phyloP scores from a whole-genome alignment of 2,888 invertebrate species.

The Sabatieria punctata region DNA sequence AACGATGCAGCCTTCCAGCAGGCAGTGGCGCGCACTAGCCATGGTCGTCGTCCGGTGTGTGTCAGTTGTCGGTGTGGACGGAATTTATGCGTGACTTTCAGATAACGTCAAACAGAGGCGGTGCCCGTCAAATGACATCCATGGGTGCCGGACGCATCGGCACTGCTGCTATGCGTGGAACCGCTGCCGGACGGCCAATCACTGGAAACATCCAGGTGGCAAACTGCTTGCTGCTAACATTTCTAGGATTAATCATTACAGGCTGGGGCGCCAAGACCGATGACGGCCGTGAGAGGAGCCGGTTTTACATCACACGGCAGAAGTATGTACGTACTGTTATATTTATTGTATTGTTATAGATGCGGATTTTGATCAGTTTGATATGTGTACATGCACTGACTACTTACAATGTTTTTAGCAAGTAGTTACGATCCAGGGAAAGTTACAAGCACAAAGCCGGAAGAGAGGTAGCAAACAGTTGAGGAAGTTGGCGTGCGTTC shows the following conservation, averaged over 20 bases:
- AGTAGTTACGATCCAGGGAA: neutral
- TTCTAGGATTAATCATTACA: neutral
- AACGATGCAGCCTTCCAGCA: conserved; percentile 58
- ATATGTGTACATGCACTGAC: conserved; percentile 1
- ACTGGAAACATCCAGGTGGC: neutral
- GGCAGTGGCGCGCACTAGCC: conserved; percentile 50
- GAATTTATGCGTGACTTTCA: conserved; percentile 12
- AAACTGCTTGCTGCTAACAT: neutral
- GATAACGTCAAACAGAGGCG: neutral
- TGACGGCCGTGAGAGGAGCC: conserved; percentile 88
- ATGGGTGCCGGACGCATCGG: conserved; percentile 4
- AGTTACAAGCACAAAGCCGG: neutral
- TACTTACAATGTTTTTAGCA: neutral
- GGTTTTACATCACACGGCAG: conserved; percentile 66
- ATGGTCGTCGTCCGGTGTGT: conserved; percentile 49
- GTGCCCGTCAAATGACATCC: neutral
- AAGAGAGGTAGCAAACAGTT: neutral
- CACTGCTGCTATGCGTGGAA: neutral
- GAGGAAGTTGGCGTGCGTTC: neutral
- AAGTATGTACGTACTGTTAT: conserved; percentile 26
- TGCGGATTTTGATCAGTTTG: neutral
- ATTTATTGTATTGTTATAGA: neutral
- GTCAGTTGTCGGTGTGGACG: conserved; percentile 18
- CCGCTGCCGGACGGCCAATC: neutral
- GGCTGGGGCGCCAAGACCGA: conserved; percentile 48